Evolutionary conservation across 2,113 vertebrate species (phyloP).

Genomic region (Oenanthe oenanthe): DNA sequence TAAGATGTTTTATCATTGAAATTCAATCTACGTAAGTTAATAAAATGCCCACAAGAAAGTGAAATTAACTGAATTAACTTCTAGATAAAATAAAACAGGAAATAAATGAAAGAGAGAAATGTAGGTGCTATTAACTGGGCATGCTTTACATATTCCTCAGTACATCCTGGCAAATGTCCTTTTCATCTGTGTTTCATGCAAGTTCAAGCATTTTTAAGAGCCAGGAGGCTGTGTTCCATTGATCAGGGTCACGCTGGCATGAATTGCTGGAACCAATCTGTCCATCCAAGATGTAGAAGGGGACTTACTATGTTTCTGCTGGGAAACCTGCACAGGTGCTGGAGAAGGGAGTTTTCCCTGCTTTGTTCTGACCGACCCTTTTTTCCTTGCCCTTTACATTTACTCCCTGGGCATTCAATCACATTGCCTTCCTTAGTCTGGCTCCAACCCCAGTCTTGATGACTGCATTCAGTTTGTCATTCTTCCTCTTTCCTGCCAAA

Average conservation of each 20-base stretch:
- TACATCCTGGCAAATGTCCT: not conserved
- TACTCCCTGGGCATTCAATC: not conserved
- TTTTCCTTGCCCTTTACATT: not conserved
- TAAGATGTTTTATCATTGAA: constrained; percentile 24
- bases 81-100: constrained; percentile 20
- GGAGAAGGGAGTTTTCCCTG: not conserved
- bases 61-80: constrained; percentile 13
- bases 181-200: constrained; percentile 21
- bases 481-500: not conserved
- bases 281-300: not conserved
- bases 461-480: not conserved
- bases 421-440: not conserved
- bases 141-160: not conserved
- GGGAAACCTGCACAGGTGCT: not conserved
- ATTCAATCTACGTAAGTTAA: not conserved
- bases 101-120: not conserved
- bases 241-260: not conserved
- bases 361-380: not conserved
- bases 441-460: not conserved
- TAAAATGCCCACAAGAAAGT: not conserved
- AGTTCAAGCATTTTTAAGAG: constrained; percentile 3
- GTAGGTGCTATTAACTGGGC: not conserved
- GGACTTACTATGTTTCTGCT: not conserved
- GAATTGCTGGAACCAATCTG: not conserved
- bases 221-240: not conserved